Evolutionary conservation across 2,888 invertebrate species (phyloP), one percentile per base, ranked within the genome.

Genomic region (Cantharis flavilabris): DNA sequence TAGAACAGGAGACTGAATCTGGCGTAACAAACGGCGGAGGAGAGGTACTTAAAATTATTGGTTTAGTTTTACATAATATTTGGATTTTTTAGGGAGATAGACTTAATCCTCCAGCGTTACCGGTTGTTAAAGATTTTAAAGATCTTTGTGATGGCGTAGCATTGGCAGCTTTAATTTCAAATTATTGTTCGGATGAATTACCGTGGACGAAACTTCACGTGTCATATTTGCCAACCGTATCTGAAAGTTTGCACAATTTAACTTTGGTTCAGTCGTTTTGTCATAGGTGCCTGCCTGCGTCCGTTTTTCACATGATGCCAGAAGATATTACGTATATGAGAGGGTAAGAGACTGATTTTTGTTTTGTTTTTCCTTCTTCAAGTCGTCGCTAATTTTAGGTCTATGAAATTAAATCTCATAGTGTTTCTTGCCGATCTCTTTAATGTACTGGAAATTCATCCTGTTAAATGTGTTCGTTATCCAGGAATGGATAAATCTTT

Each of bases 251-350:
- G 83, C 95, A 97, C 90, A 98, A 98, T 90, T 92, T 98, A 73
- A 93, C 95, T 88, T 91, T 97, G 86, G 95, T 98, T 80, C 92
- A 94, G 88, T 93, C 94, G 86, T 98, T 98, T 90, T 97, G 97
- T 87, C 91, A 92, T 85, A 92, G 93, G 85, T 93, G 94, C 88
- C 91, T 98, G 88, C 97, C 97, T 84, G 94, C 94, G 87, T 93
- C 95, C 85, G 94, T 96, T 87, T 97, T 97, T 91, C 97, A 97
- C 89, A 94, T 98, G 92, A 93, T 94, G 89, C 96, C 97, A n/a
- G 98, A 98, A 88, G 98, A 98, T 88, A 94, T 98, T 82, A 95
- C 97, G 62, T 98, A 97, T 87, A 95, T 97, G 93, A 92, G 96
- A 88, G 96, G 96, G 94, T 95, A 87, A 88, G 89, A 62, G 26